Evolutionary conservation across 92 coral and sea anemone species (phyloP), one percentile per base, ranked within the genome.

Genomic region (Siderastrea siderea): DNA sequence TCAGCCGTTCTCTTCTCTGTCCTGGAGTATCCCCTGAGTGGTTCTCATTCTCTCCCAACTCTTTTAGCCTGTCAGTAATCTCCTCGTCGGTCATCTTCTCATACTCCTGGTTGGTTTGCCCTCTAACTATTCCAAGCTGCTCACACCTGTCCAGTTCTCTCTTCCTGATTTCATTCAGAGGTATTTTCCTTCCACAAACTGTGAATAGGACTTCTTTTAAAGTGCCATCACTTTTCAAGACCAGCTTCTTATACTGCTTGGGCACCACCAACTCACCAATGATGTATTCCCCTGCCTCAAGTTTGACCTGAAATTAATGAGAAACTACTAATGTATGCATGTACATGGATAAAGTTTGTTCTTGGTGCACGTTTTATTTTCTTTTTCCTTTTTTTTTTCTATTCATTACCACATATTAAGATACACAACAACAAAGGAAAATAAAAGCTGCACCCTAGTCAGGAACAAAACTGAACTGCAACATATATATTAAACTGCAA

Each of bases 231-330:
- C 71, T 83, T 43, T 45, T 71, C 10, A 82, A 43, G 63, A 82
- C 78, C 1, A 82, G 87, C 47, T 82, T 82, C 75, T 69, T 71
- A 57, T 83, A 72, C 70, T 47, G 26, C 68, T 60, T 83, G 3
- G 87, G 87, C 59, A 83, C 81, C 69, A 71, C 79, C 16, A 83
- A 71, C 87, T 71, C 87, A 83, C 80, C 87, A 51, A 71, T 60
- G 45, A 70, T 72, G 8, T 83, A 83, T 46, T 71, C 67, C 55
- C 55, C 87, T 49, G 51, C 79, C 17, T 83, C 66, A 47, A 83
- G 63, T 71, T 71, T 83, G 15, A 14, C 69, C 81, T 77, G 46
- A 77, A 52, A 51, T 49, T 12, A 46, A 62, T n/a, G 3, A 57
- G 38, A 48, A 48, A 50, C 19, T 7, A 26, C 9, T 55, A 79